Percentiles rank a stretch among this genome's conserved stretches.
Evolutionary conservation across 2,888 invertebrate genomes (phyloP).

Genomic region (Ornithoptera alexandrae): DNA sequence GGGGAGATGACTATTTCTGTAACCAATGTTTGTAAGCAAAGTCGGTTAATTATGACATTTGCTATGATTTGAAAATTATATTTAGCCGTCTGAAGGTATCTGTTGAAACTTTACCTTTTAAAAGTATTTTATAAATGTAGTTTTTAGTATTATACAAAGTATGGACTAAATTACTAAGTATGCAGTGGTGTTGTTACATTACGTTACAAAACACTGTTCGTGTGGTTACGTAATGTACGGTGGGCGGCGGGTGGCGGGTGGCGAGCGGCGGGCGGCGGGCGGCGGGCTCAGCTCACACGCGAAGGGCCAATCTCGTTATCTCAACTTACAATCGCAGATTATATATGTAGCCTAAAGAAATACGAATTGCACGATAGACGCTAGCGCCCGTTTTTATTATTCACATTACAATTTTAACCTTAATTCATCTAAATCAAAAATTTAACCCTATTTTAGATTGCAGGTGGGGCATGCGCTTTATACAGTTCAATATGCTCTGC

Average conservation of each 20-base stretch:
- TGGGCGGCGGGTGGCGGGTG: not conserved
- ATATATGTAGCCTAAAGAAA: slow-evolving; percentile 45
- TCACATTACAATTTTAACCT: not conserved
- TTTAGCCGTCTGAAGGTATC: too few relatives aligned
- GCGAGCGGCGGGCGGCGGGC: slow-evolving; percentile 11
- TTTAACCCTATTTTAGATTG: too few relatives aligned
- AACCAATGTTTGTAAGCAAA: too few relatives aligned
- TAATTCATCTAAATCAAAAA: too few relatives aligned
- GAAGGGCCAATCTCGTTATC: slow-evolving; percentile 63
- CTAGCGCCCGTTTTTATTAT: slow-evolving; percentile 32
- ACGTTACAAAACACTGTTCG: slow-evolving; percentile 28
- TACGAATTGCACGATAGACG: slow-evolving; percentile 31
- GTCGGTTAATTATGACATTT: too few relatives aligned
- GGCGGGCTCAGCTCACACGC: slow-evolving; percentile 48
- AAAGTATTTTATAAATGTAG: not conserved
- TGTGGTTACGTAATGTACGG: slow-evolving; percentile 30
- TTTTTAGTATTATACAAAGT: not conserved
- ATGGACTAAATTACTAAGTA: not conserved
- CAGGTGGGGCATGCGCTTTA: too few relatives aligned
- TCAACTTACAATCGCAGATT: slow-evolving; percentile 58
- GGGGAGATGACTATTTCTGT: too few relatives aligned
- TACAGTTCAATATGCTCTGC: too few relatives aligned
- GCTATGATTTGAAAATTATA: too few relatives aligned
- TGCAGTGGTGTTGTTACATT: not conserved
- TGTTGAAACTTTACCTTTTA: too few relatives aligned